These are phyloP conservation scores for Cyclophora albipunctata DNA, from an alignment of 2,888 invertebrate genomes.

Conservation along the genomic window DNA sequence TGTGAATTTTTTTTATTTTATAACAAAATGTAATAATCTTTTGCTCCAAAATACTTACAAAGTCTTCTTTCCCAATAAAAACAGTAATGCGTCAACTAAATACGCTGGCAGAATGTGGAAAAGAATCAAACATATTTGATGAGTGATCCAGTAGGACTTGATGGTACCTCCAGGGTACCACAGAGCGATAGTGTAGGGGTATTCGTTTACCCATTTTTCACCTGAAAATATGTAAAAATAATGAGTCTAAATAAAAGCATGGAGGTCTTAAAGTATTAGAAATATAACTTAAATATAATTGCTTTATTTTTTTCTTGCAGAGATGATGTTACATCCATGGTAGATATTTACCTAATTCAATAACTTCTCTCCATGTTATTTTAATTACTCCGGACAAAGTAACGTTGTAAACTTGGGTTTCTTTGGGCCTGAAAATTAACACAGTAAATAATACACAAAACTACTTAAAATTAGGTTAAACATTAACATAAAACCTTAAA, in stretches of 20 bases:
- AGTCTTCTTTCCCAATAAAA: constrained; percentile 81
- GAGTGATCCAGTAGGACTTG: constrained; percentile 80
- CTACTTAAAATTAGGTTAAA: no score
- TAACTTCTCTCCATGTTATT: constrained; percentile 88
- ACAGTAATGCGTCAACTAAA: constrained; percentile 80
- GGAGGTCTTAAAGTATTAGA: no score
- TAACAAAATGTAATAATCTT: no score
- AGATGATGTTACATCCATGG: no score
- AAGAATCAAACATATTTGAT: constrained; percentile 79
- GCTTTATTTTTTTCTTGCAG: no score
- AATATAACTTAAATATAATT: no score
- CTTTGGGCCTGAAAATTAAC: constrained; percentile 47
- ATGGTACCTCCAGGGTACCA: constrained; percentile 87
- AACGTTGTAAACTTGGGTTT: constrained; percentile 81
- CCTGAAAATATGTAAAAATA: constrained; percentile 57
- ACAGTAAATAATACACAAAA: not conserved
- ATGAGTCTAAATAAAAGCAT: no score
- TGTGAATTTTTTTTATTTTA: no score
- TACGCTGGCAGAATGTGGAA: constrained; percentile 86
- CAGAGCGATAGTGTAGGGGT: constrained; percentile 83
- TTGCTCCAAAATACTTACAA: constrained; percentile 77
- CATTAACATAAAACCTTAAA: no score
- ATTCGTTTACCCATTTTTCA: constrained; percentile 75
- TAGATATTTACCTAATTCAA: constrained; percentile 74
- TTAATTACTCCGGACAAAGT: constrained; percentile 85